Conservation (phyloP, 1,140 invertebrate genomes). For the Temnothorax nylanderi region DNA sequence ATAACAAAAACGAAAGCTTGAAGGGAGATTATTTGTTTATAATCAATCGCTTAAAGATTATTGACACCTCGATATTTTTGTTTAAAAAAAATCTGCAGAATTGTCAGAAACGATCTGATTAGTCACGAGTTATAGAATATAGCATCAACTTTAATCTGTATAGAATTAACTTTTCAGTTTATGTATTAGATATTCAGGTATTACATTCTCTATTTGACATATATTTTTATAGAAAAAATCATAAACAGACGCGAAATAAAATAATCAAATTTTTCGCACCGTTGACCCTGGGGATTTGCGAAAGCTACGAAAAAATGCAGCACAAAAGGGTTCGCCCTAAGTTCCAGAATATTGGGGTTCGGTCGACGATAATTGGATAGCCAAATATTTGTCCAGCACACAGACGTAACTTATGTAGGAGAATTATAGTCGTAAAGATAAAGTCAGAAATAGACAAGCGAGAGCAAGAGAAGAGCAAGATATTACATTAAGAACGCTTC, state of each 20-base stretch:
- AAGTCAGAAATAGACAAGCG: conserved; percentile 10
- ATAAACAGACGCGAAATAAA: neutral
- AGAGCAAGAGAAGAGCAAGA: neutral
- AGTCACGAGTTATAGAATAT: too few species aligned
- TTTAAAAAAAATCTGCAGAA: neutral
- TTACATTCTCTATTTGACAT: neutral
- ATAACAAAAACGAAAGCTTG: neutral
- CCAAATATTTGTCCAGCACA: conserved; percentile 65
- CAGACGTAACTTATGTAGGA: conserved; percentile 5
- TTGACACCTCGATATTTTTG: neutral
- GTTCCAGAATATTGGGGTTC: conserved; percentile 1
- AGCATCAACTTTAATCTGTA: too few species aligned
- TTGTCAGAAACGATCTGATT: too few species aligned
- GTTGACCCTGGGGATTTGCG: conserved; percentile 6
- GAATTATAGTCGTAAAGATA: conserved; percentile 19
- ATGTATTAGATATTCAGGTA: neutral
- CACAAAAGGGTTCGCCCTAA: conserved; percentile 11
- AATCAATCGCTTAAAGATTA: neutral
- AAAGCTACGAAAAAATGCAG: neutral
- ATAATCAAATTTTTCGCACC: neutral
- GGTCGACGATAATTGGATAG: conserved; percentile 47
- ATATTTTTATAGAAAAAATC: neutral
- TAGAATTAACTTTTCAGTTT: too few species aligned
- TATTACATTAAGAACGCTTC: conserved; percentile 1
- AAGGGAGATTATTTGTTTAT: neutral